Base-by-base conservation (phyloP, 2,797 vertebrate species). In the Gorsachius magnificus region DNA sequence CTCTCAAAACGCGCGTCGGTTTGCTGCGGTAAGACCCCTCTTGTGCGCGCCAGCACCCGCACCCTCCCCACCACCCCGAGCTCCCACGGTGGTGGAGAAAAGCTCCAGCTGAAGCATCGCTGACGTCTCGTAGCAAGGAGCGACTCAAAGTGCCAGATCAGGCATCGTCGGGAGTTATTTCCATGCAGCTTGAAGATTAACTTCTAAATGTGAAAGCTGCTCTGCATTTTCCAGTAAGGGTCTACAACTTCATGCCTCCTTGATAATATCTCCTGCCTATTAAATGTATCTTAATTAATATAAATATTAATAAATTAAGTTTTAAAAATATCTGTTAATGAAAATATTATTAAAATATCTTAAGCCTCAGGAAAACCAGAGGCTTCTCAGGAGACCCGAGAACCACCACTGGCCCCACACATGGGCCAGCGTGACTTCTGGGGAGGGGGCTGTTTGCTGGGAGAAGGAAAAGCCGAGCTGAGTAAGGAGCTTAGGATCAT, bases 201-300 rank as follows among this genome's bases (percentile, higher is more conserved):
- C 65, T 83, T 91, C 63, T 22, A 78, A 81, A 85, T 9, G 63
- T 41, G 89, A 84, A 85, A 96, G 93, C 83, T 69, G 84, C 85
- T 91, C 89, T 61, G 80, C 5, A 6, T n/a, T 83, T 83, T 76
- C 79, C 72, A 17, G 48, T 15, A 83, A 65, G 24, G 5, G 75
- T 45, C 93, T 89, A 6, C 65, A 78, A 53, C 72, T 53, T 19
- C 1, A 3, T 19, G 57, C 36, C 70, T 87, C 78, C 61, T 65
- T 22, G 74, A 26, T 85, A 90, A 4, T 8, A 87, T 61, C 69
- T 86, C 54, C 80, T 80, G 91, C 81, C 68, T 63, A 33, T 46
- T 87, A 80, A 77, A 81, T 24, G 19, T 19, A 71, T 71, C 64
- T 63, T 88, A 61, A 90, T 83, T 88, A 66, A 90, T 16, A 80